Evolutionary conservation across 2,797 vertebrate species (phyloP), one percentile per base, ranked within the genome.

Genomic region (Halcyon chelicuti): DNA sequence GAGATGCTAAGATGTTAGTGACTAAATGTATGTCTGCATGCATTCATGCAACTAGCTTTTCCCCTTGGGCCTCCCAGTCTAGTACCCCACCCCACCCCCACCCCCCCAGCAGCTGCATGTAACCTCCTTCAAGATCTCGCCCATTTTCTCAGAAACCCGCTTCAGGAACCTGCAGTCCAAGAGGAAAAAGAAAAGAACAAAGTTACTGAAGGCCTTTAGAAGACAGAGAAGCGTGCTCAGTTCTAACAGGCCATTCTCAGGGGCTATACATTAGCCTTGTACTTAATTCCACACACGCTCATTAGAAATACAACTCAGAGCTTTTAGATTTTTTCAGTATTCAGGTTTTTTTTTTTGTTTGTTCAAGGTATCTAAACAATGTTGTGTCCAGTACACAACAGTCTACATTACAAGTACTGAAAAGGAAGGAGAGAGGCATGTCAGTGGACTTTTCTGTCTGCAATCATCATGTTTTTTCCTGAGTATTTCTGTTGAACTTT

Each of bases 91-190:
- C 97, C 94, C 66, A 33, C 3, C 3, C 65, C 57, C 61, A 2
- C 91, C 83, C 49, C 89, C 95, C 94, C 96, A 97, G 98, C 98
- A 98, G 98, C 99, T 99, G 99, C 98, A 98, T 98, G 99, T 99
- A 98, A 99, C 99, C 98, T 99, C 99, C 99, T 99, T 99, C 99
- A 99, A 98, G 98, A 98, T 98, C 98, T 98, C 97, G 99, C 99
- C 99, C 99, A 99, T 99, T 99, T 99, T 98, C 99, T 99, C 98
- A 98, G 98, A 99, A 99, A 98, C 98, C 99, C 99, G 99, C 99
- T 99, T 99, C 99, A 99, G 99, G 99, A 99, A 99, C 99, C 99
- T 99, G 99, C 97, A 98, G 99, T 99, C 99, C 99, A 98, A 99
- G 98, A 98, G 98, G 98, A 99, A 98, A 99, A 97, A 99, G 98